Base-by-base conservation (phyloP, 92 coral and sea anemone genomes). In the Nematostella vectensis region DNA sequence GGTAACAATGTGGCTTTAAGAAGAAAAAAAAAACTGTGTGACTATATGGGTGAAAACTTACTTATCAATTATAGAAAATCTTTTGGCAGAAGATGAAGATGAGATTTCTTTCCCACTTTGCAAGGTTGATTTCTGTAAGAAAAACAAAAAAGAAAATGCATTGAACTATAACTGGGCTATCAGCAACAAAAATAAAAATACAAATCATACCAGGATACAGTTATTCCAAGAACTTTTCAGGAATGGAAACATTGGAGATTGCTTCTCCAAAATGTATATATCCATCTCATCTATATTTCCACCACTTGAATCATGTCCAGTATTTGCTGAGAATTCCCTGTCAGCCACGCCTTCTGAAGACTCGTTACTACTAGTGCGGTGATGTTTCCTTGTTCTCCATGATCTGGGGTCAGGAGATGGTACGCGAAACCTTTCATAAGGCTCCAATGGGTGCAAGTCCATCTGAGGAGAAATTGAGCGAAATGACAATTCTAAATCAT, bases 201-300 rank as follows among this genome's bases (percentile, higher is more conserved):
- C 96, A n/a, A n/a, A n/a, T n/a, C n/a, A 78, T 54, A 93, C 99
- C 83, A 93, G 63, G 27, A 93, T 78, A 62, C 99, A 93, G 66
- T 78, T 86, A 22, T 78, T 88, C 99, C 99, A 93, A 20, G 95
- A 78, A 53, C 94, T 93, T 66, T 67, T 76, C 26, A 93, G 74
- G 58, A 88, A 62, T 31, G 75, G 67, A 70, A 86, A 82, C 99
- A 93, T 93, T 11, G 87, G 88, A 17, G 93, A 87, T 16, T 72
- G 62, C 63, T 85, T 91, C 23, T 69, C 52, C 33, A 87, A 65
- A 43, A 93, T 69, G 44, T 93, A 93, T 53, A 93, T 58, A 51
- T 93, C 78, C 16, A 93, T 54, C 44, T 82, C 81, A 33, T 15
- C 40, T 6, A 33, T 37, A 40, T 48, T 52, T 25, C 29, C 57